These are phyloP conservation scores for Dolichopus griseipennis DNA, from an alignment of 2,888 invertebrate species.

Conservation along the genomic window DNA sequence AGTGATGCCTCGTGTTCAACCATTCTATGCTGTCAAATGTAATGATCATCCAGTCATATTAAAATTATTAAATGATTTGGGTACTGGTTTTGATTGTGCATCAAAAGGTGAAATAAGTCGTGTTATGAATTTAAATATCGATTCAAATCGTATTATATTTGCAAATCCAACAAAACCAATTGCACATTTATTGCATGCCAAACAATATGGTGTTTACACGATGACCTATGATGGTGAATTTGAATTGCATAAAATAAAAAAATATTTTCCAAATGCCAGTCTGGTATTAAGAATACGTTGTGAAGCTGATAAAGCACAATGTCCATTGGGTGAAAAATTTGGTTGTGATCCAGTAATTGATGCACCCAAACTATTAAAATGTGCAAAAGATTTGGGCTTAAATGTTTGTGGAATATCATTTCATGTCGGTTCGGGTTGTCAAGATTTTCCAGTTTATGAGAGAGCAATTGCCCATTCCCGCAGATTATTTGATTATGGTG, in stretches of 20 bases:
- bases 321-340: conserved; percentile 88
- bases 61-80: conserved; percentile 76
- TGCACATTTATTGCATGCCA: conserved; percentile 80
- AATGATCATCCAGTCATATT: conserved; percentile 81
- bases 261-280: conserved; percentile 64
- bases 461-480: conserved; percentile 67
- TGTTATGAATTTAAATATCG: conserved; percentile 41
- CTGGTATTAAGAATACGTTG: conserved; percentile 82
- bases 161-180: conserved; percentile 93
- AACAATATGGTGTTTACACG: conserved; percentile 60
- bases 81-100: conserved; percentile 94
- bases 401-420: conserved; percentile 76
- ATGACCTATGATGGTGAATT: conserved; percentile 94
- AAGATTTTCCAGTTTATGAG: conserved; percentile 70
- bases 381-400: conserved; percentile 68
- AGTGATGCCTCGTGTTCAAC: conserved; percentile 77
- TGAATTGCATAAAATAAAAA: conserved; percentile 83
- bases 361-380: conserved; percentile 62
- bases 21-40: conserved; percentile 96
- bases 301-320: conserved; percentile 75
- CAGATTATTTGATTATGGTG: conserved; percentile 64
- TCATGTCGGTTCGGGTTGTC: conserved; percentile 91
- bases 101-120: conserved; percentile 81
- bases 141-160: conserved; percentile 68
- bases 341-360: conserved; percentile 75